A percentile compares a stretch with the other conserved stretches of the same genome.
These are phyloP conservation scores for Drosophila tsacasi DNA, from an alignment of 1,140 invertebrate species.

Conservation along the genomic window DNA sequence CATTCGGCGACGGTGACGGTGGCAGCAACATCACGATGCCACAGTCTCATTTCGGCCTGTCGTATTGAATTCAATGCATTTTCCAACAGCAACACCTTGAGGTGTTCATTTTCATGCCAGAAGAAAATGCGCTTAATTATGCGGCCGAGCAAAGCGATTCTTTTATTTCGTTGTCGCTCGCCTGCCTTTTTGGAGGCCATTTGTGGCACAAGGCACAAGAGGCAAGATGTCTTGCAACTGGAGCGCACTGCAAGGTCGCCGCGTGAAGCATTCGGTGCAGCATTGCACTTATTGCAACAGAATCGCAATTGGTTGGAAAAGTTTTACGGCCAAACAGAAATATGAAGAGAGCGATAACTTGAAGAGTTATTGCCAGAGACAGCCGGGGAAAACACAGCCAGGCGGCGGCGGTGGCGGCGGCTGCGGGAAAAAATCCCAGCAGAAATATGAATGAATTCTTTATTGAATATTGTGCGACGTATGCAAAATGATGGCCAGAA, in stretches of 20 bases:
- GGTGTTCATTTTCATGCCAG: conserved; percentile 82
- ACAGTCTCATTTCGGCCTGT: conserved; percentile 58
- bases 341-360: conserved; percentile 43
- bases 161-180: conserved; percentile 28
- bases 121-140: conserved; percentile 82
- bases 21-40: conserved; percentile 39
- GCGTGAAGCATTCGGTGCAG: conserved; percentile 45
- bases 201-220: conserved; percentile 7
- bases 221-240: conserved; percentile 71
- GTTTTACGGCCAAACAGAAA: conserved; percentile 37
- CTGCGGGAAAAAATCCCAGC: conserved; percentile 36
- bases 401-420: background rate
- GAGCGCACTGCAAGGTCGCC: conserved; percentile 68
- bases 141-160: conserved; percentile 59
- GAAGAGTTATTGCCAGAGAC: conserved; percentile 52
- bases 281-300: conserved; percentile 46
- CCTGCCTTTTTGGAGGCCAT: conserved; percentile 63
- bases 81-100: conserved; percentile 66
- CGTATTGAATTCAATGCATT: conserved; percentile 78
- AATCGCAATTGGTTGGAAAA: conserved; percentile 45
- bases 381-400: conserved; percentile 15
- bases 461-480: conserved; percentile 77
- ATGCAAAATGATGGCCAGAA: conserved; percentile 65
- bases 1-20: conserved; percentile 12
- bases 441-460: conserved; percentile 79